A percentile compares a stretch with the other conserved stretches of the same genome.
phyloP scores from a whole-genome alignment of 2,797 vertebrate genomes.

The Tolypeutes matacus region DNA sequence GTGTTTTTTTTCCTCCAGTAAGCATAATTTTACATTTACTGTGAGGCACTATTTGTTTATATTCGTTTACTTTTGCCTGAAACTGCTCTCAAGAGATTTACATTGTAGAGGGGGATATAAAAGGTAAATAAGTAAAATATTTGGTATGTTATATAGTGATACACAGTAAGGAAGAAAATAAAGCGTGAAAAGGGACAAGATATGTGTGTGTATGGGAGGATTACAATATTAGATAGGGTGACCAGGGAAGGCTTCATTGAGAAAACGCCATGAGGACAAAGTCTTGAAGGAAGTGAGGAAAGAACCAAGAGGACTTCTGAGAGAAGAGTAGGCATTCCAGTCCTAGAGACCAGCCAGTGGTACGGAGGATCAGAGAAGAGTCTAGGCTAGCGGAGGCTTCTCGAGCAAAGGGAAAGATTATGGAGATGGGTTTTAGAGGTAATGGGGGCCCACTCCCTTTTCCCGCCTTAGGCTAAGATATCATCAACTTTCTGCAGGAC shows the following conservation, averaged over 20 bases:
- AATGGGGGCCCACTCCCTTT: not conserved
- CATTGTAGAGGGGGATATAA: not conserved
- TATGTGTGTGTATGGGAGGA: not conserved
- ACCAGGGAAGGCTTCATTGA: not conserved
- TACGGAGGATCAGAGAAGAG: not conserved
- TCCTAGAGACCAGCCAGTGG: not conserved
- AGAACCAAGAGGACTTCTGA: not conserved
- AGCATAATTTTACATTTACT: not conserved
- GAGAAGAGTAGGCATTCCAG: not conserved
- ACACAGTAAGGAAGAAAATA: conserved; percentile 2
- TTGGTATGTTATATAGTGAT: not conserved
- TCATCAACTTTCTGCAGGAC: not conserved
- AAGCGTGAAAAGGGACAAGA: not conserved
- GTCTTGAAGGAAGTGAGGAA: not conserved
- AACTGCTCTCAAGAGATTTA: not conserved
- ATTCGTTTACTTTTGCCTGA: not conserved
- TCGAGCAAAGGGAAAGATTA: not conserved
- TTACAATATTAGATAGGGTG: not conserved
- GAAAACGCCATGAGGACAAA: not conserved
- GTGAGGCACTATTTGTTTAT: not conserved
- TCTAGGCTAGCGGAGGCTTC: too few species aligned
- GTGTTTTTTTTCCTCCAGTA: not conserved
- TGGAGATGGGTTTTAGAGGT: not conserved
- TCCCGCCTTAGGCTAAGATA: not conserved
- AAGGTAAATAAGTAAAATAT: not conserved